Conservation (phyloP, 2,888 invertebrate genomes). For the Volucella bombylans region DNA sequence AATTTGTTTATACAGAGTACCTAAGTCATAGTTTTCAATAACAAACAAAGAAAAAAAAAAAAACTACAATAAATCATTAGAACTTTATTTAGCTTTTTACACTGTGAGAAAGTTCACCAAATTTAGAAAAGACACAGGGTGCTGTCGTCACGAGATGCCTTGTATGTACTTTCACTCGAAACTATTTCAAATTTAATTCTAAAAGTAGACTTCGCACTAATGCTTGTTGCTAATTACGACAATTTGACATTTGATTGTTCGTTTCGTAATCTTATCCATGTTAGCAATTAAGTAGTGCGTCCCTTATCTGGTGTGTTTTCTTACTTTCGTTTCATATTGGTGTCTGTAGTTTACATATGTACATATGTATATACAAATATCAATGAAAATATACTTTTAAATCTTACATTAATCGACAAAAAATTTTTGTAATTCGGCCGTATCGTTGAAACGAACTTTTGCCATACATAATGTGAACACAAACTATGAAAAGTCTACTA, state of each 20-base stretch:
- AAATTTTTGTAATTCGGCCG: constrained; percentile 43
- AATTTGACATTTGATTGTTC: constrained; percentile 14
- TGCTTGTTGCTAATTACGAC: background rate
- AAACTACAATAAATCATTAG: background rate
- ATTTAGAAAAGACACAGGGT: constrained; percentile 16
- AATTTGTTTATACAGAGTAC: no score
- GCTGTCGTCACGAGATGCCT: constrained; percentile 25
- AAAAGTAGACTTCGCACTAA: constrained; percentile 27
- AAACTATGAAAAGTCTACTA: constrained; percentile 4
- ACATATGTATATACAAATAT: no score
- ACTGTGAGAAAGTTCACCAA: constrained; percentile 8
- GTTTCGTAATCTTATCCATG: background rate
- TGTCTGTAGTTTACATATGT: background rate
- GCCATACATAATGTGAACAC: constrained; percentile 16
- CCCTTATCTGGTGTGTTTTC: constrained; percentile 5
- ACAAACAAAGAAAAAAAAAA: constrained; percentile 1
- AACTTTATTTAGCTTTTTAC: constrained; percentile 17
- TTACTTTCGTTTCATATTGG: constrained; percentile 7
- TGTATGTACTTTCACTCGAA: constrained; percentile 13
- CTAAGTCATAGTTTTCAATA: constrained; percentile 10
- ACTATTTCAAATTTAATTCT: constrained; percentile 11
- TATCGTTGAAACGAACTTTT: constrained; percentile 49
- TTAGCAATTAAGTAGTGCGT: background rate
- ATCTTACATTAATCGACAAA: constrained; percentile 33
- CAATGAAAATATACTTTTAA: constrained; percentile 34